Percentiles rank a stretch among this genome's conserved stretches.
Conservation (phyloP, 1,140 invertebrate genomes). For the Psilanteris sp. region DNA sequence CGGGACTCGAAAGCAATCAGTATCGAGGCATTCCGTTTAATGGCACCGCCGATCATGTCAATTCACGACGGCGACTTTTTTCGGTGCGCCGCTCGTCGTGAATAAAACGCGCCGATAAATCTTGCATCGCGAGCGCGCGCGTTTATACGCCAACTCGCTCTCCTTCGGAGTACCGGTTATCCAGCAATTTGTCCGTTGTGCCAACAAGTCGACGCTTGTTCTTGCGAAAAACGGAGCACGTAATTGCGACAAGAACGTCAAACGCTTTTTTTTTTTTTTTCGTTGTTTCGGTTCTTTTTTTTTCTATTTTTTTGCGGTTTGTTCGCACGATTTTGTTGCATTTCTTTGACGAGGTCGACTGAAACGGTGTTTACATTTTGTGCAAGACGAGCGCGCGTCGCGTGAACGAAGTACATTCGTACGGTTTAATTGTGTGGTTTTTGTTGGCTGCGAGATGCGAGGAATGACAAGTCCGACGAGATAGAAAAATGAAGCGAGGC, state of each 20-base stretch:
- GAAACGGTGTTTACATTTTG: too few species aligned
- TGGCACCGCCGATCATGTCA: constrained; percentile 21
- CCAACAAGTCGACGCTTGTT: constrained; percentile 30
- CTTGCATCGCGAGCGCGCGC: constrained; percentile 10
- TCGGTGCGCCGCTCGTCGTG: constrained; percentile 7
- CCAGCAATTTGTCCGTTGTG: constrained; percentile 43
- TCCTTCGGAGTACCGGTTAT: constrained; percentile 52
- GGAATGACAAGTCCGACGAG: too few species aligned
- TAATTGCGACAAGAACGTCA: constrained; percentile 41
- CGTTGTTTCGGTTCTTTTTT: too few species aligned
- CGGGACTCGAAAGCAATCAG: constrained; percentile 26
- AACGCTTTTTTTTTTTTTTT: constrained; percentile 17
- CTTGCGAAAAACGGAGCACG: constrained; percentile 26
- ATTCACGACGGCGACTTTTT: constrained; percentile 24
- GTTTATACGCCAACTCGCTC: constrained; percentile 19
- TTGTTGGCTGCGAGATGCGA: too few species aligned
- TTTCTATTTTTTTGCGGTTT: too few species aligned
- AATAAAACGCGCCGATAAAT: constrained; percentile 48
- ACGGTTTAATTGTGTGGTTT: too few species aligned
- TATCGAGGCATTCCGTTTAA: constrained; percentile 19
- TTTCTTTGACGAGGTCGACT: too few species aligned
- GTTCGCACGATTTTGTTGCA: too few species aligned
- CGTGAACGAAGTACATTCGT: too few species aligned
- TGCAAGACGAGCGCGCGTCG: too few species aligned
- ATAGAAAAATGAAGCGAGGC: too few species aligned